phyloP scores from a whole-genome alignment of 2,113 vertebrate species.

The Epinephelus moara region DNA sequence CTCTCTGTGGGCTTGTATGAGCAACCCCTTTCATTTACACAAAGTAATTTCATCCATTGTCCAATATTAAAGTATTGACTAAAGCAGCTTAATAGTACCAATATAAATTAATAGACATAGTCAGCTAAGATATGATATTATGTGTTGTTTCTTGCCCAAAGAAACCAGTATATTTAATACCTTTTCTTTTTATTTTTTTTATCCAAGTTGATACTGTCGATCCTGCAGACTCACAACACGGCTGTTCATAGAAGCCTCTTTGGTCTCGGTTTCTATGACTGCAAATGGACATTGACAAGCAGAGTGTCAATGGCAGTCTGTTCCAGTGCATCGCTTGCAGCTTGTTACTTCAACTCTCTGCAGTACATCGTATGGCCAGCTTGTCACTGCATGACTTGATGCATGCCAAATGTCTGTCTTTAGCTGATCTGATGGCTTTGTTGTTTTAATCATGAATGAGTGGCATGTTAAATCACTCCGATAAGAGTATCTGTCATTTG shows the following conservation, averaged over 20 bases:
- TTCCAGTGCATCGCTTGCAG: conserved; percentile 12
- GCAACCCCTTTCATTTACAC: not conserved
- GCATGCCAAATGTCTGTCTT: conserved; percentile 20
- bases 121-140: not conserved
- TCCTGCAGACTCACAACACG: not conserved
- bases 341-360: conserved; percentile 14
- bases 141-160: not conserved
- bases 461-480: not conserved
- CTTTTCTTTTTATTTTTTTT: not conserved
- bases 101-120: not conserved
- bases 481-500: conserved; percentile 17
- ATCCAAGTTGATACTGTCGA: not conserved
- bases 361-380: not conserved
- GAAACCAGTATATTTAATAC: not conserved
- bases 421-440: not conserved
- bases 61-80: not conserved
- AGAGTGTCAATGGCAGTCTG: not conserved
- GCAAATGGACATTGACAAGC: not conserved
- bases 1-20: not conserved
- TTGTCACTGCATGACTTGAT: not conserved
- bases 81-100: not conserved
- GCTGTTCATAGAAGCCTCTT: not conserved
- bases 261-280: not conserved
- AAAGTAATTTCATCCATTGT: not conserved
- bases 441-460: conserved; percentile 17